phyloP scores from a whole-genome alignment of 1,140 invertebrate species.

The Drosophila orena region DNA sequence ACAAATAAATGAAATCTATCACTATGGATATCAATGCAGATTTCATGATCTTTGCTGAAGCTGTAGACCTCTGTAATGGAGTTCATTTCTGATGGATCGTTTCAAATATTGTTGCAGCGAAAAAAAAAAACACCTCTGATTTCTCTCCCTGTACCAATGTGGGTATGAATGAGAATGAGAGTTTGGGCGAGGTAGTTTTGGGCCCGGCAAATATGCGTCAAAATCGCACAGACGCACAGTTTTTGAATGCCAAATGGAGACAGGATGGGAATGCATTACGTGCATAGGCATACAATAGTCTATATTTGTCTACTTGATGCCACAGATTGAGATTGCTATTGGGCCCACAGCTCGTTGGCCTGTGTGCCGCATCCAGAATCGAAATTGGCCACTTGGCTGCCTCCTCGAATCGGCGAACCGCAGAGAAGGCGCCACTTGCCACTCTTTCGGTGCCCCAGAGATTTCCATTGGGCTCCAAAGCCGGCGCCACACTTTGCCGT shows the following conservation, averaged over 20 bases:
- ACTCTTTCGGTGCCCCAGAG: constrained; percentile 12
- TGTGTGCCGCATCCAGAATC: constrained; percentile 13
- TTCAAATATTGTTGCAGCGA: too few species aligned
- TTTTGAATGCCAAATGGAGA: constrained; percentile 81
- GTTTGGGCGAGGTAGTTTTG: constrained; percentile 28
- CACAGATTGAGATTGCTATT: constrained; percentile 75
- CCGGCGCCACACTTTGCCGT: constrained; percentile 36
- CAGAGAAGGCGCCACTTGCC: constrained; percentile 19
- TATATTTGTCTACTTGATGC: constrained; percentile 81
- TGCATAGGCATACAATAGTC: constrained; percentile 64
- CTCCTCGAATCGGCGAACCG: constrained; percentile 9
- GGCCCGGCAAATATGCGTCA: constrained; percentile 79
- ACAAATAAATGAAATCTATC: too few species aligned
- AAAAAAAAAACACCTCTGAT: too few species aligned
- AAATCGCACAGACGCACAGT: constrained; percentile 81
- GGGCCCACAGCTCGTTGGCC: constrained; percentile 12
- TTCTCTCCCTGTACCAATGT: constrained; percentile 19
- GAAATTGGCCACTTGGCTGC: constrained; percentile 69
- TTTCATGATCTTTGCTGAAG: too few species aligned
- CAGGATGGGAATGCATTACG: constrained; percentile 30
- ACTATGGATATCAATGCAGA: too few species aligned
- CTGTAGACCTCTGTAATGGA: too few species aligned
- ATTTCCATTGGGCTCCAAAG: not conserved
- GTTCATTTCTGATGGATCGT: too few species aligned
- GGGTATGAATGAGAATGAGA: constrained; percentile 30